Conservation (phyloP, 2,113 vertebrate genomes). For the Cardinalis cardinalis region DNA sequence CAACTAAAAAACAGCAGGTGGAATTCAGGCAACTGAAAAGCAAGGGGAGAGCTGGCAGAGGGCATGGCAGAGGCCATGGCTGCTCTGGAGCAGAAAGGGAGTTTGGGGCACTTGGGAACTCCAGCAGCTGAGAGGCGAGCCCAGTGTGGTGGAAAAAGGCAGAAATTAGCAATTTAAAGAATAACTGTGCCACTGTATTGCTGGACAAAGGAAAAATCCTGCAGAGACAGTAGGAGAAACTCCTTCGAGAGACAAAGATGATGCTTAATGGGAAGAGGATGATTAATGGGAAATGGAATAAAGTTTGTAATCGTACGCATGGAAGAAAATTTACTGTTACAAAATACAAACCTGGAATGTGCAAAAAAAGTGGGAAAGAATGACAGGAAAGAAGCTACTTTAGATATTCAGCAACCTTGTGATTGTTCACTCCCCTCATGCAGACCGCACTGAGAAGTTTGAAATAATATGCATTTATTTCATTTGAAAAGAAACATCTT, state of each 20-base stretch:
- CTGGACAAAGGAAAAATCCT: neutral
- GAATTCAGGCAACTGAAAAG: neutral
- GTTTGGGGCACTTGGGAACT: neutral
- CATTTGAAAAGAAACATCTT: neutral
- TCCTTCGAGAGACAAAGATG: neutral
- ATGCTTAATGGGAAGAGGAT: neutral
- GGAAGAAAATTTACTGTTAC: neutral
- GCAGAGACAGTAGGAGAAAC: neutral
- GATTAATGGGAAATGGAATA: neutral
- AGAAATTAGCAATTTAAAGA: neutral
- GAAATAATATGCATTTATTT: slow-evolving; percentile 6
- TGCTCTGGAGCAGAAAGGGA: neutral
- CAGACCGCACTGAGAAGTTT: neutral
- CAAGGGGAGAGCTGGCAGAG: neutral
- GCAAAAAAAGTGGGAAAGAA: neutral
- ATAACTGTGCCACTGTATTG: neutral
- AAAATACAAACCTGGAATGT: neutral
- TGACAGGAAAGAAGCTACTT: neutral
- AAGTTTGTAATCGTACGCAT: neutral
- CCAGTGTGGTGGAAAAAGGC: neutral
- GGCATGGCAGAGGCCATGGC: neutral
- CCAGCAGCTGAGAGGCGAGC: neutral
- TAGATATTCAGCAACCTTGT: neutral
- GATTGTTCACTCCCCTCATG: neutral
- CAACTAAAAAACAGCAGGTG: neutral